A percentile compares a stretch with the other conserved stretches of the same genome.
phyloP scores from a whole-genome alignment of 2,888 invertebrate species.

The Tenthredo scrophulariae region DNA sequence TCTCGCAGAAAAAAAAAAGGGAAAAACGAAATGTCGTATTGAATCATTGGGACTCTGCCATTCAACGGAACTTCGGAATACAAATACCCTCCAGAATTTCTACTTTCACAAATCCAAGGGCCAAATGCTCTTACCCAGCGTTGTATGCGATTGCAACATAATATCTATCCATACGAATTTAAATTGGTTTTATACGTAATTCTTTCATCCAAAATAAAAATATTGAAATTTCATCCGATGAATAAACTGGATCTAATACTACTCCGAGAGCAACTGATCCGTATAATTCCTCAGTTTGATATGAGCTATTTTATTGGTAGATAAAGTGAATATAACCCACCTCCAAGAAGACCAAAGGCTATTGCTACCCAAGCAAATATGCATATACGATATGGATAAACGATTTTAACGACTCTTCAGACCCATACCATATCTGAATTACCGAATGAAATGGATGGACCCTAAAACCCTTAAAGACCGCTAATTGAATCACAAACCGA shows the following conservation, averaged over 20 bases:
- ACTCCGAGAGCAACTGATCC: not conserved
- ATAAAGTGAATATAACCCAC: not conserved
- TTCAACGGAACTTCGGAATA: not conserved
- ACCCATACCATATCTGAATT: not conserved
- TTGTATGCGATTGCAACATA: not conserved
- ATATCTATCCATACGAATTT: not conserved
- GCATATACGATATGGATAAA: slow-evolving; percentile 3
- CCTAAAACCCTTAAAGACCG: not conserved
- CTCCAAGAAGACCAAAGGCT: not conserved
- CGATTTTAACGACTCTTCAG: not conserved
- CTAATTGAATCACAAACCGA: not conserved
- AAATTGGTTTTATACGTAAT: not conserved
- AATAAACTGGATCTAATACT: not conserved
- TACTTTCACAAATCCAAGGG: not conserved
- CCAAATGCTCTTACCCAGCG: not conserved
- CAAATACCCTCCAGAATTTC: slow-evolving; percentile 20
- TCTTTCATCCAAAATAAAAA: not conserved
- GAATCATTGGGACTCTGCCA: not conserved
- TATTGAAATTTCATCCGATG: not conserved
- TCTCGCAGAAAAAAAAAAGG: not conserved
- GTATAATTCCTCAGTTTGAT: not conserved
- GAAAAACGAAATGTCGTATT: not conserved
- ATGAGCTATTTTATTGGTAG: not conserved
- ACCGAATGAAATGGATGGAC: not conserved
- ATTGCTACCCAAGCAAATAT: not conserved